These are phyloP conservation scores for Cantharis nigra DNA, from an alignment of 2,888 invertebrate genomes.

Conservation along the genomic window DNA sequence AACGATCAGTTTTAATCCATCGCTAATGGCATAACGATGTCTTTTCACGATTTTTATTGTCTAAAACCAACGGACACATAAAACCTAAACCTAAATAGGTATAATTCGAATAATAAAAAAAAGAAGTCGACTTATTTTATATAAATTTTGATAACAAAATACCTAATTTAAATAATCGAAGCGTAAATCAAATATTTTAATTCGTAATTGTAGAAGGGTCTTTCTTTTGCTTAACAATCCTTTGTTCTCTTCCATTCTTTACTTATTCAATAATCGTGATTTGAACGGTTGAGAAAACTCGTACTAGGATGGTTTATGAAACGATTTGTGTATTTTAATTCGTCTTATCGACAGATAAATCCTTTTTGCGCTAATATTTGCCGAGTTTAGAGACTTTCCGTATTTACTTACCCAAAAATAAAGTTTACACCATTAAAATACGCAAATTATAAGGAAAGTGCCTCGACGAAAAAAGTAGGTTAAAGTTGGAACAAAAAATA, in stretches of 20 bases:
- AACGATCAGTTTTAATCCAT: neutral
- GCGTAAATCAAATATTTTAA: conserved; percentile 42
- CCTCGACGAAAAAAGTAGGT: conserved; percentile 17
- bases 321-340: conserved; percentile 40
- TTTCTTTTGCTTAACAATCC: conserved; percentile 30
- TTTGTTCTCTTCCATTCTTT: conserved; percentile 35
- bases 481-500: conserved; percentile 23
- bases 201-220: conserved; percentile 38
- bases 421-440: neutral
- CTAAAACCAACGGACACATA: neutral
- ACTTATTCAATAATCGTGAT: conserved; percentile 41
- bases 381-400: neutral
- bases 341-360: conserved; percentile 37
- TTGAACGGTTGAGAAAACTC: conserved; percentile 38
- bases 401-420: neutral
- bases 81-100: neutral
- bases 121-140: neutral
- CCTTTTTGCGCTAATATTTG: conserved; percentile 29
- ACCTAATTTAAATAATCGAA: conserved; percentile 27
- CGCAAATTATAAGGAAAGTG: conserved; percentile 1
- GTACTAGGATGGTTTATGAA: conserved; percentile 37
- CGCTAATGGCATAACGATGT: neutral
- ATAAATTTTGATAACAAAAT: neutral
- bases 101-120: neutral
- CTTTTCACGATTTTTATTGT: neutral